A percentile compares a stretch with the other conserved stretches of the same genome.
phyloP scores from a whole-genome alignment of 2,888 invertebrate species.

The Syrista parreyssii region DNA sequence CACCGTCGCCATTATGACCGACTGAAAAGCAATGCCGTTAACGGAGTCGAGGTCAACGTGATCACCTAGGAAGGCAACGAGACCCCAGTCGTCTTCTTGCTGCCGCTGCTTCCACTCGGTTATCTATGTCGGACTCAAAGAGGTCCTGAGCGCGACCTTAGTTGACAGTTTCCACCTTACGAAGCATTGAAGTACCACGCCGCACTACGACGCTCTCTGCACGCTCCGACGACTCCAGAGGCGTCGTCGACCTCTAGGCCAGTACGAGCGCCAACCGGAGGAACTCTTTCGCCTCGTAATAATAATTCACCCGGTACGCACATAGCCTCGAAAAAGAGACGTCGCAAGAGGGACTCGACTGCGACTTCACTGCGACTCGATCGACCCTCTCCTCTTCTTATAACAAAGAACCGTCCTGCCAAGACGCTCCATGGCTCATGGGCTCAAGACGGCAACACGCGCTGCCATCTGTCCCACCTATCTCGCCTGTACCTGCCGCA shows the following conservation, averaged over 20 bases:
- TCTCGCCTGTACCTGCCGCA: background rate
- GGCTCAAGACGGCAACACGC: background rate
- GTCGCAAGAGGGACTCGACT: background rate
- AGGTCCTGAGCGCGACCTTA: slow-evolving; percentile 32
- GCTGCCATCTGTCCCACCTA: background rate
- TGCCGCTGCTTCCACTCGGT: background rate
- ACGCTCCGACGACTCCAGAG: slow-evolving; percentile 47
- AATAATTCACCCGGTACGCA: slow-evolving; percentile 24
- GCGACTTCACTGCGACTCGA: background rate
- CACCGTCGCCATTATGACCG: background rate
- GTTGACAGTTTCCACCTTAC: slow-evolving; percentile 30
- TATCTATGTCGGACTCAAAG: slow-evolving; percentile 17
- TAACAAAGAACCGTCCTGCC: background rate
- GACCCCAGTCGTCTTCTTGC: background rate
- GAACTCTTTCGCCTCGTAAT: slow-evolving; percentile 24
- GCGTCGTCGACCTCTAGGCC: slow-evolving; percentile 29
- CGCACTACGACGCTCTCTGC: slow-evolving; percentile 11
- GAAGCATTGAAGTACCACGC: slow-evolving; percentile 9
- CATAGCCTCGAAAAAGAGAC: background rate
- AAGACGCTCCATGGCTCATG: background rate
- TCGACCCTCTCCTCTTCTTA: background rate
- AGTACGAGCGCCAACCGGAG: slow-evolving; percentile 26
- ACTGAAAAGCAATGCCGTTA: background rate
- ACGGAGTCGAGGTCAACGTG: background rate
- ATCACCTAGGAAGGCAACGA: background rate